Conservation (phyloP, 2,888 invertebrate genomes). For the Antheraea assamensis region DNA sequence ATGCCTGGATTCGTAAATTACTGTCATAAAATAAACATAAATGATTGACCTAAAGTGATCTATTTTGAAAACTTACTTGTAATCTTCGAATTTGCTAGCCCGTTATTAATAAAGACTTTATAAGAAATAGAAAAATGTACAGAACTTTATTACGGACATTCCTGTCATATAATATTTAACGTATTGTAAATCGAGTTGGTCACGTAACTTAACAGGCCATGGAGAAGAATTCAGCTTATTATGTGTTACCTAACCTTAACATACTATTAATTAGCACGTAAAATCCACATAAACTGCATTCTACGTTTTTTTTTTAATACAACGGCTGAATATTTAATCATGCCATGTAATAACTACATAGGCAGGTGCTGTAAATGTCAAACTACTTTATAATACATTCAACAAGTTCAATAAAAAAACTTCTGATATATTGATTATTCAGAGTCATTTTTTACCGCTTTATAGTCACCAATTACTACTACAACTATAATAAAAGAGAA, state of each 20-base stretch:
- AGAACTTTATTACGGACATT: not conserved
- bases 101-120: too few relatives aligned
- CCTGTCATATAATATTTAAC: not conserved
- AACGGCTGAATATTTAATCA: conserved; percentile 3
- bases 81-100: too few relatives aligned
- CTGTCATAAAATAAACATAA: too few relatives aligned
- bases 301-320: not conserved
- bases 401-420: not conserved
- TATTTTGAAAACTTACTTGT: too few relatives aligned
- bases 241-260: not conserved
- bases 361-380: conserved; percentile 3
- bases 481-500: not conserved
- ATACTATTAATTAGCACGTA: not conserved
- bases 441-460: not conserved
- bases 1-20: too few relatives aligned
- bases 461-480: too few relatives aligned
- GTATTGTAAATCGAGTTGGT: not conserved
- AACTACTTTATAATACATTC: not conserved
- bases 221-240: not conserved
- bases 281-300: not conserved
- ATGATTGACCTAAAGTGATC: too few relatives aligned
- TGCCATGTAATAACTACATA: not conserved
- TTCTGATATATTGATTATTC: not conserved
- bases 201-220: not conserved
- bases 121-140: too few relatives aligned